phyloP scores from a whole-genome alignment of 2,888 invertebrate genomes.

The Pharmacophagus antenor region DNA sequence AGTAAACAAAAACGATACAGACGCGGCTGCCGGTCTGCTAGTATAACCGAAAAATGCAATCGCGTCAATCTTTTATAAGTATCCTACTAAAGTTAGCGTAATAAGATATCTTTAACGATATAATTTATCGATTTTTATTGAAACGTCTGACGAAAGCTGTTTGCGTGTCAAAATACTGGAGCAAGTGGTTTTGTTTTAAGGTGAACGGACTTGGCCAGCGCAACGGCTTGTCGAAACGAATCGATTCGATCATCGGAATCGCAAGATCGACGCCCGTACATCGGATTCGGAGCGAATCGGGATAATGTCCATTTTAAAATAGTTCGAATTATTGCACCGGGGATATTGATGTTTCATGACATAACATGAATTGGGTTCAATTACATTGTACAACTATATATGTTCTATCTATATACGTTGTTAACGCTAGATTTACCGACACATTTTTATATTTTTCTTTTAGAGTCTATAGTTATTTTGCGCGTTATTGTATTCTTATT shows the following conservation, averaged over 20 bases:
- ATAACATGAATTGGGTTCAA: slow-evolving; percentile 10
- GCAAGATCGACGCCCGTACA: slow-evolving; percentile 37
- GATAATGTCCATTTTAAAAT: slow-evolving; percentile 41
- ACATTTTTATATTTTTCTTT: no score
- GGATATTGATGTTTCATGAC: slow-evolving; percentile 18
- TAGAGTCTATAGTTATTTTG: no score
- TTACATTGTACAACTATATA: not conserved
- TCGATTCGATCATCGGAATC: slow-evolving; percentile 70
- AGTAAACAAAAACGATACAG: not conserved
- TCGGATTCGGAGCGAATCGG: slow-evolving; percentile 43
- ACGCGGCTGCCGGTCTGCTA: not conserved
- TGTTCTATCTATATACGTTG: not conserved
- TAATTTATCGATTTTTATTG: not conserved
- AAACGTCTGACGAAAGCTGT: not conserved
- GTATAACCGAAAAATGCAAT: not conserved
- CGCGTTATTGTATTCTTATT: no score
- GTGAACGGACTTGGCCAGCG: slow-evolving; percentile 41
- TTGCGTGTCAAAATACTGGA: slow-evolving; percentile 1
- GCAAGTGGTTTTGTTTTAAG: slow-evolving; percentile 30
- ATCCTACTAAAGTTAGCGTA: not conserved
- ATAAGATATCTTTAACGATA: not conserved
- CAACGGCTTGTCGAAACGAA: slow-evolving; percentile 53
- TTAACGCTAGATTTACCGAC: no score
- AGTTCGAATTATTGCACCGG: slow-evolving; percentile 32
- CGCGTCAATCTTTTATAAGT: not conserved